Conservation (phyloP, 2,113 vertebrate species). For the Lagenorhynchus albirostris region DNA sequence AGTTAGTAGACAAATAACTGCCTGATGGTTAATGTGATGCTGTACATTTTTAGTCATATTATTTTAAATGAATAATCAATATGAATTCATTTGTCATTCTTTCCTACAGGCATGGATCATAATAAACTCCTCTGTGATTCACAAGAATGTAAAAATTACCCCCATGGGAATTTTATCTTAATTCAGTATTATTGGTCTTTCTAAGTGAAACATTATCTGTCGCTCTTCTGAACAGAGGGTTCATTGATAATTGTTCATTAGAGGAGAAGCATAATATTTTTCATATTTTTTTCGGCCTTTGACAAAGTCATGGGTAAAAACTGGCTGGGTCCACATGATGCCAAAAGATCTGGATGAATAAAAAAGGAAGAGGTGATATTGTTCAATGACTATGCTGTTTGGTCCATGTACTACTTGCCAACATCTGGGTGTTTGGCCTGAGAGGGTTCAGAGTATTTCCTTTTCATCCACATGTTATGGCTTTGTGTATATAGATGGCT, state of each 20-base stretch:
- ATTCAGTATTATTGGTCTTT: conserved; percentile 77
- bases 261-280: conserved; percentile 63
- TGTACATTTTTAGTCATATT: conserved; percentile 75
- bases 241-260: conserved; percentile 68
- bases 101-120: conserved; percentile 76
- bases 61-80: conserved; percentile 82
- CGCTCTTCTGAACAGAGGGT: conserved; percentile 69
- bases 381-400: conserved; percentile 4
- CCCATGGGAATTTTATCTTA: conserved; percentile 78
- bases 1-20: conserved; percentile 70
- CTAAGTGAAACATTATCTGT: conserved; percentile 75
- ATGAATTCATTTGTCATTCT: conserved; percentile 81
- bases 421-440: background rate
- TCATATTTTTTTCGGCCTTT: conserved; percentile 57
- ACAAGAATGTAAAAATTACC: conserved; percentile 75
- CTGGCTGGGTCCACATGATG: background rate
- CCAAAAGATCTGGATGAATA: conserved; percentile 25
- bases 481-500: background rate
- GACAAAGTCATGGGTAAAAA: conserved; percentile 52
- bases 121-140: conserved; percentile 81
- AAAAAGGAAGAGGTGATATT: background rate
- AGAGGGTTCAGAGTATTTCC: background rate
- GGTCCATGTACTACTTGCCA: background rate
- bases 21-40: conserved; percentile 20
- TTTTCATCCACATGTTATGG: background rate